phyloP scores from a whole-genome alignment of 2,113 vertebrate genomes.

The Syngnathoides biaculeatus region DNA sequence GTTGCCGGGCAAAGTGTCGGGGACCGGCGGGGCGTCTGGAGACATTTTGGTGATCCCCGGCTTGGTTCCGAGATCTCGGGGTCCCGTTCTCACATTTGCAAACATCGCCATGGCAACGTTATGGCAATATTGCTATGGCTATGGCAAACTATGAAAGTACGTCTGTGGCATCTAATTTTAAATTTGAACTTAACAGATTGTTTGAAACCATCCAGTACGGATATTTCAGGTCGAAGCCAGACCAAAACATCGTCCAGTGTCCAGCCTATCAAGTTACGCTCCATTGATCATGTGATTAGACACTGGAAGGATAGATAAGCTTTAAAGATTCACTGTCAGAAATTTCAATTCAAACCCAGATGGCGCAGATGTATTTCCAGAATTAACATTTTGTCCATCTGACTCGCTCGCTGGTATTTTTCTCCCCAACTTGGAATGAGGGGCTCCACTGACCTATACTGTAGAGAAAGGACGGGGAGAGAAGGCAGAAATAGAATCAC shows the following conservation, averaged over 20 bases:
- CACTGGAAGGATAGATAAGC: no score
- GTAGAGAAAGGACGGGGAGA: background rate
- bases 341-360: no score
- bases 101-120: no score
- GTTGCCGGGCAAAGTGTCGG: slow-evolving; percentile 55
- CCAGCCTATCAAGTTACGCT: no score
- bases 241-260: no score
- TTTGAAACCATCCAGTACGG: no score
- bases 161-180: background rate
- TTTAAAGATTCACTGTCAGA: no score
- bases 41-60: slow-evolving; percentile 41
- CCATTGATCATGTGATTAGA: no score
- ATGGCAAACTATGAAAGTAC: background rate
- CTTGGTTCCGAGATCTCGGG: slow-evolving; percentile 11
- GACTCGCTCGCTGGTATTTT: background rate
- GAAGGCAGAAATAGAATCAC: background rate
- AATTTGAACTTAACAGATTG: background rate
- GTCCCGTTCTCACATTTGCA: slow-evolving; percentile 1
- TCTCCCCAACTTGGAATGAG: background rate
- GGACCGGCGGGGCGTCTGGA: slow-evolving; percentile 31
- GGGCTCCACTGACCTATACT: background rate
- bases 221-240: no score
- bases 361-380: no score
- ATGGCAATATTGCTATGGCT: no score
- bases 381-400: no score